Evolutionary conservation across 2,113 vertebrate genomes (phyloP).

Genomic region (Candoia aspera): DNA sequence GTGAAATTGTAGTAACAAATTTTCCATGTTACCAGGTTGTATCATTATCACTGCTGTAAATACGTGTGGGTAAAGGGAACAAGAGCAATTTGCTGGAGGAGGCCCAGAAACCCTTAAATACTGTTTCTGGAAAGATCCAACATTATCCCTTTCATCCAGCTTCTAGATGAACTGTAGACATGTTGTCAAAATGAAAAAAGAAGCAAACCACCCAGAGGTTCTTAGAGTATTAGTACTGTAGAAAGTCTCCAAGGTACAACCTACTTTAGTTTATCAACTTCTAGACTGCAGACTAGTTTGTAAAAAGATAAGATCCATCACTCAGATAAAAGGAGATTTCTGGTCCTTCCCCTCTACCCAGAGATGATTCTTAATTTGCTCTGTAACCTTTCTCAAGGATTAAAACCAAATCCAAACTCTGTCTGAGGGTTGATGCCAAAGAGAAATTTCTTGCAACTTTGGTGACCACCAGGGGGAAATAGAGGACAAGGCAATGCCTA

Average conservation of each 20-base stretch:
- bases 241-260: background rate
- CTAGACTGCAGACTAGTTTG: background rate
- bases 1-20: background rate
- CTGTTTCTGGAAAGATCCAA: background rate
- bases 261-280: background rate
- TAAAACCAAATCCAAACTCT: background rate
- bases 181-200: background rate
- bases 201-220: background rate
- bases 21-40: background rate
- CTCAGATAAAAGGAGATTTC: background rate
- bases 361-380: background rate
- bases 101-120: background rate
- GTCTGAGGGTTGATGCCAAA: background rate
- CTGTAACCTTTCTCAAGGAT: background rate
- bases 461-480: constrained; percentile 65
- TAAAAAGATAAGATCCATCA: background rate
- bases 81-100: background rate
- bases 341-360: background rate
- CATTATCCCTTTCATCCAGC: background rate
- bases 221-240: background rate
- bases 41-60: background rate
- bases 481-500: constrained; percentile 56
- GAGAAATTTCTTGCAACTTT: background rate
- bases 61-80: background rate
- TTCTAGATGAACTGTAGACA: background rate